Evolutionary conservation across 2,888 invertebrate genomes (phyloP), one percentile per base, ranked within the genome.

Genomic region (Prosapia bicincta): DNA sequence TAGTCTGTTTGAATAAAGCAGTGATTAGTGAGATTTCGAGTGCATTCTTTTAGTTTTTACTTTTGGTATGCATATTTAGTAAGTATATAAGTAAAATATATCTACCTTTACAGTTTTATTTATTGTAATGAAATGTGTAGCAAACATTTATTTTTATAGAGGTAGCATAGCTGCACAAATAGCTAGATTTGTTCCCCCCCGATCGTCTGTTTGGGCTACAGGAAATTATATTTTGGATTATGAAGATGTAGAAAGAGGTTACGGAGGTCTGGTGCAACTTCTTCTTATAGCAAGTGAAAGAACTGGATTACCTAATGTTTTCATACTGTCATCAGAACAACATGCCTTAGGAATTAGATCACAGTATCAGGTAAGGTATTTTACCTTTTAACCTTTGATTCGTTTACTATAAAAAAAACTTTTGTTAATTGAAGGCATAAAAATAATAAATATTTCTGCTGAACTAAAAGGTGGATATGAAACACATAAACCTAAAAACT

Each of bases 191-290:
- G 86, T 92, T 0, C 86, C 88, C 7, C 80, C 79, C 15, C 79
- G 80, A 78, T 80, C 80, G 20, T 76, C 80, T 15, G 78, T 79
- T 30, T 90, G 92, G 88, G 88, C 90, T 0, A 92, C 92, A 0
- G 92, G 91, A 28, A 92, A 92, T 83, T 91, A 91, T 82, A 87
- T 93, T 75, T 87, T 92, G 79, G 92, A 91, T 78, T 90, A 89
- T 80, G 89, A 90, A n/a, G 90, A 91, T 80, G 88, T 88, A 0
- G 88, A 88, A 38, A 86, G 88, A 76, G 88, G 89, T 69, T 88
- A 89, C 76, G 90, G 90, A 0, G 87, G 89, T 1, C 85, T 89
- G 85, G 80, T 89, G 23, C 89, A 90, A 80, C 85, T 90, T 26
- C 85, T 92, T 78, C 86, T 90, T 9, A 88, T 92, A 2, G 92